Percentiles rank a stretch among this genome's conserved stretches.
Conservation (phyloP, 2,888 invertebrate species). For the Microplitis manilae region DNA sequence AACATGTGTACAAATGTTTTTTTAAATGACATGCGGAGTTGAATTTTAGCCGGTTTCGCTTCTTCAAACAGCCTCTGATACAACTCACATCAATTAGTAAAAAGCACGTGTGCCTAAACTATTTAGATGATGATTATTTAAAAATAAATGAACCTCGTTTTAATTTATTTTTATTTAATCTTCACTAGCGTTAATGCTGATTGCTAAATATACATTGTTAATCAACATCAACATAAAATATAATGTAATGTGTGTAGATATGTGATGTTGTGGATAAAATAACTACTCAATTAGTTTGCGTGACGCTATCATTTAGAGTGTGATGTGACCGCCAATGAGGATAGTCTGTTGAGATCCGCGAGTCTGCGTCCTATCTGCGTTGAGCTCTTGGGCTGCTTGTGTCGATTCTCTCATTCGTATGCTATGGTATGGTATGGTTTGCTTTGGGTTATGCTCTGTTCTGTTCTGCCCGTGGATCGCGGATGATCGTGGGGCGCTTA, state of each 20-base stretch:
- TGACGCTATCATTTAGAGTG: slow-evolving; percentile 57
- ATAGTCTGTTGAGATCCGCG: slow-evolving; percentile 10
- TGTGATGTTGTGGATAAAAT: slow-evolving; percentile 54
- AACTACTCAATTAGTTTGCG: slow-evolving; percentile 66
- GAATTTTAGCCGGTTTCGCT: slow-evolving; percentile 66
- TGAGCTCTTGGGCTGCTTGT: neutral
- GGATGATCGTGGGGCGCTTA: slow-evolving; percentile 31
- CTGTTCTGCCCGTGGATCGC: slow-evolving; percentile 8
- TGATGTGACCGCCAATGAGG: slow-evolving; percentile 45
- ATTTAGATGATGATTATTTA: neutral
- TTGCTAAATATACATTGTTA: neutral
- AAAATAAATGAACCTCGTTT: neutral
- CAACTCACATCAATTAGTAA: slow-evolving; percentile 25
- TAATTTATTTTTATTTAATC: neutral
- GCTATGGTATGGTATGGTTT: neutral
- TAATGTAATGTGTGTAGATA: slow-evolving; percentile 6
- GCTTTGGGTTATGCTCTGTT: neutral
- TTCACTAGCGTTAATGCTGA: neutral
- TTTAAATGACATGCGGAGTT: slow-evolving; percentile 39
- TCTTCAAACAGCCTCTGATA: slow-evolving; percentile 62
- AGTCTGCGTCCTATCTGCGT: slow-evolving; percentile 14
- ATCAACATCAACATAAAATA: neutral
- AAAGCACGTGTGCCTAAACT: slow-evolving; percentile 14
- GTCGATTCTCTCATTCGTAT: neutral
- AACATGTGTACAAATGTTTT: slow-evolving; percentile 3